Percentiles rank a stretch among this genome's conserved stretches.
These are phyloP conservation scores for Trichacis sp. DNA, from an alignment of 2,888 invertebrate genomes.

Conservation along the genomic window DNA sequence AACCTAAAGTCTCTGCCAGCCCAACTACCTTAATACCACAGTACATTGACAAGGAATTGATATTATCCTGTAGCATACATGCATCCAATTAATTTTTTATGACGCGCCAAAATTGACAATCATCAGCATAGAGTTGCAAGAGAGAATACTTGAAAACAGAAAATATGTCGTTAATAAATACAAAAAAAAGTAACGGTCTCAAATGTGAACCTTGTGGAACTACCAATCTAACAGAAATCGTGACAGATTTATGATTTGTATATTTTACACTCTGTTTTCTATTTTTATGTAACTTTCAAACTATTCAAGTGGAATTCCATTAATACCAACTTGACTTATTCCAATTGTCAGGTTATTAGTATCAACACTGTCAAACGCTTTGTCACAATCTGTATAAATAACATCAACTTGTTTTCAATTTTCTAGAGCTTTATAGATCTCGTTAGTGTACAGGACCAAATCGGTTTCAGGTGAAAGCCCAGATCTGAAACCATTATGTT, in stretches of 20 bases:
- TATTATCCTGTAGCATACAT: neutral
- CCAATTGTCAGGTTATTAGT: too few species aligned
- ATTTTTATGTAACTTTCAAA: neutral
- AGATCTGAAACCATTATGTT: neutral
- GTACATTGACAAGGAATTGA: neutral
- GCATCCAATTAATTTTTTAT: neutral
- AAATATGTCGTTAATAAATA: neutral
- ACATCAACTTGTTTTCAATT: too few species aligned
- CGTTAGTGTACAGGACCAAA: neutral
- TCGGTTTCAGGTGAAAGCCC: neutral
- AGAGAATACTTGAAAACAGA: neutral
- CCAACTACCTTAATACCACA: too few species aligned
- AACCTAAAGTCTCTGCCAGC: too few species aligned
- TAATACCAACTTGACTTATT: neutral
- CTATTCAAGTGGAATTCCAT: neutral
- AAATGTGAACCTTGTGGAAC: neutral
- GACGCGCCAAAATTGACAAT: conserved; percentile 1
- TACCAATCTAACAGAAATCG: neutral
- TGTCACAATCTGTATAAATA: too few species aligned
- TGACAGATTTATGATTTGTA: neutral
- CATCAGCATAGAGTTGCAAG: neutral
- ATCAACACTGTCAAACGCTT: too few species aligned
- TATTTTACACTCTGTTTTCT: neutral
- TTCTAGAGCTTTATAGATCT: neutral
- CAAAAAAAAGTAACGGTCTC: neutral